phyloP scores from a whole-genome alignment of 2,113 vertebrate species.

The Nycticryphes semicollaris region DNA sequence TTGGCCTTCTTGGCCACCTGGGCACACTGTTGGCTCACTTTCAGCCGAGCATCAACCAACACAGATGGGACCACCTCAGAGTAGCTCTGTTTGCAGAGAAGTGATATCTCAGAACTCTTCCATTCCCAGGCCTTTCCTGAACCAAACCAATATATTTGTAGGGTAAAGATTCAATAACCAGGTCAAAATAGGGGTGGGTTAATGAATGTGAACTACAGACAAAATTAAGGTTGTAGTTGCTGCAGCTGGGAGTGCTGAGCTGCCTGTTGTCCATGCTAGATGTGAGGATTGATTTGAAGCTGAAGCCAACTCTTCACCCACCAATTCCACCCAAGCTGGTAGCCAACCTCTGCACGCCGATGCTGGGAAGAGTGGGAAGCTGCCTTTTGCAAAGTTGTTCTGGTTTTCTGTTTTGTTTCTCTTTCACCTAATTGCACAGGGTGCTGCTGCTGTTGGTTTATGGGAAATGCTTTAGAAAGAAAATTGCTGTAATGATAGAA shows the following conservation, averaged over 20 bases:
- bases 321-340: neutral
- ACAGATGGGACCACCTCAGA: neutral
- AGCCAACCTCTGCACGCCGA: fast-evolving
- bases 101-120: neutral
- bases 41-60: no score
- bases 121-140: neutral
- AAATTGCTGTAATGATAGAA: neutral
- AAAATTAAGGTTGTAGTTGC: neutral
- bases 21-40: no score
- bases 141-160: neutral
- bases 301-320: neutral
- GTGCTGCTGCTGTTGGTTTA: neutral
- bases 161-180: neutral
- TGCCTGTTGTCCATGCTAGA: fast-evolving
- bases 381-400: neutral
- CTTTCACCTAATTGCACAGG: fast-evolving
- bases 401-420: neutral
- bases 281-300: neutral
- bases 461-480: neutral
- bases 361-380: neutral
- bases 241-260: fast-evolving
- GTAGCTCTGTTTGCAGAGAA: neutral
- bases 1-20: no score
- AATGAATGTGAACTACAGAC: neutral
- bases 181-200: neutral